A percentile compares a stretch with the other conserved stretches of the same genome.
These are phyloP conservation scores for Halisarca cf. caerulea DNA, from an alignment of 37 sponge, comb jelly and placozoan species.

Conservation along the genomic window DNA sequence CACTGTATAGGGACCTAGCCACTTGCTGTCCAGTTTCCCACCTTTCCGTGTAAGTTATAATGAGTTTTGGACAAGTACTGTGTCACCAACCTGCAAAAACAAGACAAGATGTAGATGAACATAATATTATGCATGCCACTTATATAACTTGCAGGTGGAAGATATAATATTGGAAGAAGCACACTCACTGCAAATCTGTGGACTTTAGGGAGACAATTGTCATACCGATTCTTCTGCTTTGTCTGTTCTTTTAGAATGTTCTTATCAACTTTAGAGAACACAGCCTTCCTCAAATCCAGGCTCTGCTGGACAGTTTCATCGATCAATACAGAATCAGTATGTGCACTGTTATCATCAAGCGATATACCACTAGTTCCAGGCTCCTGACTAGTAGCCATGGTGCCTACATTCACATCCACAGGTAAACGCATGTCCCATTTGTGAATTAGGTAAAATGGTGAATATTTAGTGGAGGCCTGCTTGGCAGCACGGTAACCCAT, in stretches of 20 bases:
- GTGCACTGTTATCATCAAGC: conserved; percentile 1
- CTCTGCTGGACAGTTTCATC: neutral
- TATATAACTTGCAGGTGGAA: neutral
- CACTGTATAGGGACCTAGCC: conserved; percentile 48
- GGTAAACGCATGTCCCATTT: conserved; percentile 17
- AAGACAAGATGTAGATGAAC: no score
- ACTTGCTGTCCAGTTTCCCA: conserved; percentile 33
- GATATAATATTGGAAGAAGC: neutral
- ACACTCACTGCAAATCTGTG: neutral
- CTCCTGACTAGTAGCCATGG: neutral
- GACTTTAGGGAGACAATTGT: conserved; percentile 14
- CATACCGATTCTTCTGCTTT: conserved; percentile 24
- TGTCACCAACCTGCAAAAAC: neutral
- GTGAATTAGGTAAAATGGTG: conserved; percentile 38
- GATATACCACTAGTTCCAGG: neutral
- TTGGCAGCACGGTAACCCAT: conserved; percentile 34
- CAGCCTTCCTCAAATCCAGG: neutral
- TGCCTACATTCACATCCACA: conserved; percentile 2
- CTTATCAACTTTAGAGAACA: neutral
- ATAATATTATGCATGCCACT: no score
- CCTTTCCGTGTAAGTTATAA: conserved; percentile 39
- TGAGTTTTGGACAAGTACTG: conserved; percentile 42
- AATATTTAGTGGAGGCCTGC: conserved; percentile 35
- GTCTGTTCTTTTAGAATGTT: conserved; percentile 34
- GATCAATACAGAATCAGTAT: neutral